Conservation (phyloP, 2,888 invertebrate species). For the Drosophila acutilabella region DNA sequence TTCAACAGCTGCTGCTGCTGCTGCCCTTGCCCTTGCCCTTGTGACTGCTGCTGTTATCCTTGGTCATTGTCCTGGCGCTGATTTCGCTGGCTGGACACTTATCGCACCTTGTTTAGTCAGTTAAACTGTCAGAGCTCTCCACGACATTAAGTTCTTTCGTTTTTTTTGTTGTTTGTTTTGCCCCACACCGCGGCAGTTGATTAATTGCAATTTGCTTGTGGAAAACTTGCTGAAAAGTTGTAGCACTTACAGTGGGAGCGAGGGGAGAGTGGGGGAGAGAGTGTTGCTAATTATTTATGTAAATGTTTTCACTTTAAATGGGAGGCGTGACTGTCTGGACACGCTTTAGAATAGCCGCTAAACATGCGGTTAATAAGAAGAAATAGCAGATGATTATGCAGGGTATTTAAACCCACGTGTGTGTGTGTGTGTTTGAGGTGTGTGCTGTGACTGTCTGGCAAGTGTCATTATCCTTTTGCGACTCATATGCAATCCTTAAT, state of each 20-base stretch:
- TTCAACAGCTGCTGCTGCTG: constrained; percentile 75
- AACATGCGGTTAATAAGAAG: constrained; percentile 69
- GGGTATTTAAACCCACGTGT: background rate
- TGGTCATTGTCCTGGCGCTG: constrained; percentile 79
- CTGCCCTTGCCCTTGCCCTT: constrained; percentile 26
- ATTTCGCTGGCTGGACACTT: constrained; percentile 72
- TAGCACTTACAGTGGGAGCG: constrained; percentile 18
- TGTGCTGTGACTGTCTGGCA: constrained; percentile 56
- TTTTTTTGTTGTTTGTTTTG: constrained; percentile 8
- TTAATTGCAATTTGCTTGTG: constrained; percentile 73
- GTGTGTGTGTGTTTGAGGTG: constrained; percentile 6
- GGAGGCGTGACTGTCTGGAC: constrained; percentile 46
- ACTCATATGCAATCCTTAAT: constrained; percentile 72
- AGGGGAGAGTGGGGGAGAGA: background rate
- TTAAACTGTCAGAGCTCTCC: constrained; percentile 73
- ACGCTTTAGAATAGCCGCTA: constrained; percentile 55
- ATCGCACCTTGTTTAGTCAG: constrained; percentile 82
- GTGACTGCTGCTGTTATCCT: constrained; percentile 10
- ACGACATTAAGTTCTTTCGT: constrained; percentile 34
- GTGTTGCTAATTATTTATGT: constrained; percentile 6
- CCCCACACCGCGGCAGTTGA: constrained; percentile 44
- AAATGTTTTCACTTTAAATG: background rate
- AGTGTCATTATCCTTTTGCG: constrained; percentile 71
- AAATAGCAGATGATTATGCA: constrained; percentile 24
- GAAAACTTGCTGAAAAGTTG: constrained; percentile 14